Evolutionary conservation across 2,797 vertebrate species (phyloP), one percentile per base, ranked within the genome.

Genomic region (Rhinoraja longicauda): DNA sequence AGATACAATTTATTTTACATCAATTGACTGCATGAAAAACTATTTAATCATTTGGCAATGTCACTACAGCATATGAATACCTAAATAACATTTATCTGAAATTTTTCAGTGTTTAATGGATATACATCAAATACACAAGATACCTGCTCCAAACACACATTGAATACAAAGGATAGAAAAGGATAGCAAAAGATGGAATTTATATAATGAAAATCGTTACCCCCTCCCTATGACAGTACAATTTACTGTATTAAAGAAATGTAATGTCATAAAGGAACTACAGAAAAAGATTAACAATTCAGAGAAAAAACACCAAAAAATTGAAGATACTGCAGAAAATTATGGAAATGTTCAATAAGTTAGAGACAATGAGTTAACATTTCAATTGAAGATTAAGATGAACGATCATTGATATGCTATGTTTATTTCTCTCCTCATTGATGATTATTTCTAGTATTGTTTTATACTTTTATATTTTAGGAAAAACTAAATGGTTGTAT

Each of bases 1-100:
- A 64, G 29, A 5, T n/a, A 67, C 5, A 12, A 21, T 64, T 64
- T 62, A 64, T 64, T n/a, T 32, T 1, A 64, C 64, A n/a, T 32
- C 84, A 86, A 88, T 19, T 59, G 36, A 67, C 10, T 1, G 0
- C 5, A 84, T 36, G 19, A 19, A 67, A 88, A 4, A 21, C 2
- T 64, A 32, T 88, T 88, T 67, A 88, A 67, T 64, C 64, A 88
- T 67, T 88, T 88, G 62, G 59, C 32, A 67, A 36, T 88, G n/a
- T 19, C 36, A 17, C n/a, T 36, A 36, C 17, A 67, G 12, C 29
- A 67, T 36, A 67, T 36, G 36, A 88, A 88, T 36, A 67, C 12
- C 6, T 26, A 88, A 88, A 19, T 67, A 88, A 64, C 0, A 24
- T 36, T 67, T 64, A 32, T 36, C 19, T 19, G 7, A 67, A 88